Conservation (phyloP, 2,888 invertebrate genomes). For the Drosophila monieri region DNA sequence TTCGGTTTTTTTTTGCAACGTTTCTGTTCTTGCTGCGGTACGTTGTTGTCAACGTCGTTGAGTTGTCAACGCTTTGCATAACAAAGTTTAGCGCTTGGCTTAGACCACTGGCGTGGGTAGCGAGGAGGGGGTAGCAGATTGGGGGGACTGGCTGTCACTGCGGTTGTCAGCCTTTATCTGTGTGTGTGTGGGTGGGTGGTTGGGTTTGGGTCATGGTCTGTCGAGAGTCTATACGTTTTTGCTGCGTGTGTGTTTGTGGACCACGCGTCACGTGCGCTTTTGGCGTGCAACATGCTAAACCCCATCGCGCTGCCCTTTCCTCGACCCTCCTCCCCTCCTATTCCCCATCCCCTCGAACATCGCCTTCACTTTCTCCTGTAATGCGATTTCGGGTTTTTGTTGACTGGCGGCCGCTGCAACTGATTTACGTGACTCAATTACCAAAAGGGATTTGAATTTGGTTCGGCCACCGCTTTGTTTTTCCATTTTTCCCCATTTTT, state of each 20-base stretch:
- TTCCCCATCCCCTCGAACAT: neutral
- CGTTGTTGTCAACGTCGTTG: conserved; percentile 36
- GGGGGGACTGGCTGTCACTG: conserved; percentile 33
- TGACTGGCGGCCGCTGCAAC: conserved; percentile 51
- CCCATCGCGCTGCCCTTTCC: conserved; percentile 1
- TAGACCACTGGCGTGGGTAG: conserved; percentile 18
- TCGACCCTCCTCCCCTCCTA: neutral
- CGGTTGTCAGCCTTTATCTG: conserved; percentile 41
- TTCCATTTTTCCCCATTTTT: neutral
- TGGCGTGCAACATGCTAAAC: conserved; percentile 30
- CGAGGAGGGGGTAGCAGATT: neutral
- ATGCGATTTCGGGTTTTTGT: conserved; percentile 42
- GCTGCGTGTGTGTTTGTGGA: conserved; percentile 8
- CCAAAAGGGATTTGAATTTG: conserved; percentile 42
- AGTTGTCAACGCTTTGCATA: conserved; percentile 53
- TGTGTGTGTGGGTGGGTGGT: neutral
- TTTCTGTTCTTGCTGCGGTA: conserved; percentile 28
- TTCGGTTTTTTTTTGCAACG: conserved; percentile 19
- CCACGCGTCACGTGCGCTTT: conserved; percentile 42
- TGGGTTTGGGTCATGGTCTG: neutral
- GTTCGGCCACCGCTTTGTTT: conserved; percentile 17
- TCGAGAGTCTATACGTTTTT: neutral
- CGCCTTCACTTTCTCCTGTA: conserved; percentile 41
- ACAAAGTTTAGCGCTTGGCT: conserved; percentile 39
- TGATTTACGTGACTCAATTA: conserved; percentile 79